Conservation (phyloP, 2,888 invertebrate genomes). For the Eueremaeus valkanovi region DNA sequence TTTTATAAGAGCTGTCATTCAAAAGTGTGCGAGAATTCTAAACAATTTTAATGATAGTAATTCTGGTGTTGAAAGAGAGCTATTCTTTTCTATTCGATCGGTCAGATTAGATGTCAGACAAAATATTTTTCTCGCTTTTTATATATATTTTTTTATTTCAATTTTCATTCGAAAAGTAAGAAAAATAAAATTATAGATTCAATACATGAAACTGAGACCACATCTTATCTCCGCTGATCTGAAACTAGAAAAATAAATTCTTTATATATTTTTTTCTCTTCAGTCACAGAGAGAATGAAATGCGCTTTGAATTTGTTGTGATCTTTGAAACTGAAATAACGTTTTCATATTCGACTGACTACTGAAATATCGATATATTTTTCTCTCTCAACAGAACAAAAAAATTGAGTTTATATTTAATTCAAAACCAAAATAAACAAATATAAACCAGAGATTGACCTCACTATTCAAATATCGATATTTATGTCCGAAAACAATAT, state of each 20-base stretch:
- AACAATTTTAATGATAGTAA: background rate
- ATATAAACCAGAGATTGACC: no score
- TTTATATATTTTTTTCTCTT: no score
- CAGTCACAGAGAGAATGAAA: no score
- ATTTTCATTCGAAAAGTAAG: no score
- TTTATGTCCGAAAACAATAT: no score
- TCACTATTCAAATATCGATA: no score
- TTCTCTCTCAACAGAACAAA: background rate
- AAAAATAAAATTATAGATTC: conserved; percentile 3
- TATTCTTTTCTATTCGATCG: background rate
- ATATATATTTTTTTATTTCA: no score
- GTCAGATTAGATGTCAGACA: background rate
- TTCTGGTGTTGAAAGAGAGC: background rate
- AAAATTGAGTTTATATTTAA: no score
- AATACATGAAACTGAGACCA: conserved; percentile 3
- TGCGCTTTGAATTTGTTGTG: background rate
- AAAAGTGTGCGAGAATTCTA: background rate
- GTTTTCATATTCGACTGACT: background rate
- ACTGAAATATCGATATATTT: conserved; percentile 9
- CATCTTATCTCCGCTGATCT: background rate
- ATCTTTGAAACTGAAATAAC: background rate
- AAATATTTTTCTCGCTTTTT: conserved; percentile 1
- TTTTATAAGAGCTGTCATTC: background rate
- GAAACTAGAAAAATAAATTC: background rate
- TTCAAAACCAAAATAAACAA: no score